Evolutionary conservation across 2,888 invertebrate species (phyloP), one percentile per base, ranked within the genome.

Genomic region (Hemicrepidius hirtus): DNA sequence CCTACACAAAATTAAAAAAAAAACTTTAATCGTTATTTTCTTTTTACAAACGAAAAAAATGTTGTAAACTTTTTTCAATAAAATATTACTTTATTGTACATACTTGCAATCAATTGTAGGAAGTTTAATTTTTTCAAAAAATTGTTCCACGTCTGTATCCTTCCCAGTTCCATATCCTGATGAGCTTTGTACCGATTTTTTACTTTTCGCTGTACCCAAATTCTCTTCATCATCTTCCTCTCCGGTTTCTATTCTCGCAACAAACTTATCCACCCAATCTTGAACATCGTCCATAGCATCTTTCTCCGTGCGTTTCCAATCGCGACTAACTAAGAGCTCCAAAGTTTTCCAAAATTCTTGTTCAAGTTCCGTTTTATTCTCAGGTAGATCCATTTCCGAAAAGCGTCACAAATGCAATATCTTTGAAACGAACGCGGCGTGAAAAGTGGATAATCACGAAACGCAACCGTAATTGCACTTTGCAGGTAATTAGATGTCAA

Each of bases 331-430:
- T 16, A 92, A 86, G 40, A 91, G 86, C 73, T 91, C 90, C 73
- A 92, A 89, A n/a, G 90, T 91, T 59, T 89, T 89, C 91, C 91
- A 91, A 82, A 92, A 91, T 59, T 88, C 87, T 71, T 88, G 76
- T 6, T 74, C 67, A 32, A 74, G 9, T 13, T 44, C 44, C 4
- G 24, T 28, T 32, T 67, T 35, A 10, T 69, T 68, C 16, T 53
- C 62, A 10, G 20, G 46, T 9, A 20, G 18, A 1, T 57, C 57
- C 57, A 57, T 57, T 37, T 37, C 35, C 4, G 10, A 55, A 35
- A 37, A 16, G 5, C 3, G n/a, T 28, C 9, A 24, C 50, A 9
- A 24, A 50, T 24, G 12, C 24, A 50, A 12, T 50, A 7, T 46
- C 32, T 28, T 24, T 37, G 0, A 18, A 9, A 40, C 37, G n/a